Conservation (phyloP, 1,140 invertebrate species). For the Gonatopus flavifemur region DNA sequence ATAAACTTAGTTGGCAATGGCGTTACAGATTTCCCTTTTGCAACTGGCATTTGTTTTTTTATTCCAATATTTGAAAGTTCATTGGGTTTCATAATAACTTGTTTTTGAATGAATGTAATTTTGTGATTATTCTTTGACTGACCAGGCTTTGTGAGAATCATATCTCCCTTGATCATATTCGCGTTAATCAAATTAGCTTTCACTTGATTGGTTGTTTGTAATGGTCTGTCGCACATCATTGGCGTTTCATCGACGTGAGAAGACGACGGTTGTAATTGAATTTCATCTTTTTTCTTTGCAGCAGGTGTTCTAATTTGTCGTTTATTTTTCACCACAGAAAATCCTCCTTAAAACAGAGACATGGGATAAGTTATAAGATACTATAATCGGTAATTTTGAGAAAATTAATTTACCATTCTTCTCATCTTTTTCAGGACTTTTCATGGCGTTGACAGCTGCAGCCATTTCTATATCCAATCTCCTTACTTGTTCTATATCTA, state of each 20-base stretch:
- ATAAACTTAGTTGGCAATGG: conserved; percentile 34
- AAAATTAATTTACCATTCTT: conserved; percentile 31
- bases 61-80: conserved; percentile 36
- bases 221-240: conserved; percentile 30
- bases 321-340: conserved; percentile 24
- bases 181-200: conserved; percentile 52
- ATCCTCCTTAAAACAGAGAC: conserved; percentile 11
- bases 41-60: conserved; percentile 39
- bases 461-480: conserved; percentile 56
- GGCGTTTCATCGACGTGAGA: conserved; percentile 12
- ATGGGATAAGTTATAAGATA: not conserved
- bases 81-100: conserved; percentile 44
- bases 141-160: conserved; percentile 52
- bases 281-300: conserved; percentile 46
- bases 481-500: conserved; percentile 52
- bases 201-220: conserved; percentile 53
- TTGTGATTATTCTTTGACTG: conserved; percentile 46
- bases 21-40: conserved; percentile 40
- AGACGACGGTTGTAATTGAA: conserved; percentile 11
- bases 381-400: too few species aligned
- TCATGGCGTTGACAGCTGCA: conserved; percentile 55
- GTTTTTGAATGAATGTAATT: conserved; percentile 49
- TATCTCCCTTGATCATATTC: conserved; percentile 55
- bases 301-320: conserved; percentile 38
- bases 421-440: conserved; percentile 48